Percentiles rank a stretch among this genome's conserved stretches.
These are phyloP conservation scores for Mus caroli DNA, from an alignment of 2,797 vertebrate genomes.

Conservation along the genomic window DNA sequence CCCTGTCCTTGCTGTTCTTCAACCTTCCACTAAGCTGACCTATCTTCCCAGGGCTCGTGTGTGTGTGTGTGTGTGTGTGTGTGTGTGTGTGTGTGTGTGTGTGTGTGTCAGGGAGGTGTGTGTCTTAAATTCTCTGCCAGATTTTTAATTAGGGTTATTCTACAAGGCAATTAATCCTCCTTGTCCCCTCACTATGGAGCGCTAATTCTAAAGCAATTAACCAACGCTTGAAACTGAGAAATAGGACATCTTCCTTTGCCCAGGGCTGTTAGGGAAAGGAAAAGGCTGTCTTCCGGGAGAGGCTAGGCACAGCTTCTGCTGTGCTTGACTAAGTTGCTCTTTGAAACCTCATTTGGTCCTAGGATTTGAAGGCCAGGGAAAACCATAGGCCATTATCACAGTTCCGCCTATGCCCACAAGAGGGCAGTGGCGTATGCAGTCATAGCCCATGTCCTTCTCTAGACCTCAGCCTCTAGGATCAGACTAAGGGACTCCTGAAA, in stretches of 20 bases:
- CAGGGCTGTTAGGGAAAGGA: background rate
- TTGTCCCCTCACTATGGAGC: background rate
- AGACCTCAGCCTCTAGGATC: background rate
- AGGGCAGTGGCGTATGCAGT: slow-evolving; percentile 54
- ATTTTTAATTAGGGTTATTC: slow-evolving; percentile 44
- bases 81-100: background rate
- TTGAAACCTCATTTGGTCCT: background rate
- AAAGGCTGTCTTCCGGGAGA: background rate
- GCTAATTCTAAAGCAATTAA: slow-evolving; percentile 47
- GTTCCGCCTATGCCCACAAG: slow-evolving; percentile 68
- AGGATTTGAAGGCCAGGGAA: background rate
- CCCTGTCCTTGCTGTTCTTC: rapidly evolving
- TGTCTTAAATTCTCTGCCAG: background rate
- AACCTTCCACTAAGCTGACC: background rate
- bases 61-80: background rate
- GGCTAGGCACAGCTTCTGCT: background rate
- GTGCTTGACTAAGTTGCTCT: background rate
- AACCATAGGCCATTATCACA: rapidly evolving
- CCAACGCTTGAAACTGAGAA: background rate
- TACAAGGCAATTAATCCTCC: slow-evolving; percentile 18
- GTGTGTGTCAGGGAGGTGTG: background rate
- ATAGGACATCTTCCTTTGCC: background rate
- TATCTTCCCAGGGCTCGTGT: background rate
- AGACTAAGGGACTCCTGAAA: background rate
- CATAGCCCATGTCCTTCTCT: background rate